Evolutionary conservation across 2,797 vertebrate genomes (phyloP).

Genomic region (Gymnocypris eckloni): DNA sequence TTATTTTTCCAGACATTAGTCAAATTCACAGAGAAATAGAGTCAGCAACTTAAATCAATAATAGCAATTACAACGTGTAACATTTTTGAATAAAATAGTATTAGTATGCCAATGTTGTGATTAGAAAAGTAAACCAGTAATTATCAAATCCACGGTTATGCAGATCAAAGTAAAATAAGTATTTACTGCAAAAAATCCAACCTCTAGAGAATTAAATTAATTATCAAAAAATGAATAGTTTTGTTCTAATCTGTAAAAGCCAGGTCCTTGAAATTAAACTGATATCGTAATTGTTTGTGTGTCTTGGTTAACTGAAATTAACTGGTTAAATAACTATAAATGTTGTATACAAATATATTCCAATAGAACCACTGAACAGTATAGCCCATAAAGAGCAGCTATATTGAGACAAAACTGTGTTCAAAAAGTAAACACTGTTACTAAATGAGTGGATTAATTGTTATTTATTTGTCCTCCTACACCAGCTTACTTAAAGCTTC

Average conservation of each 20-base stretch:
- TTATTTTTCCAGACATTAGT: background rate
- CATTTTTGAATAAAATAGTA: background rate
- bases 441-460: conserved; percentile 5
- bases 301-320: background rate
- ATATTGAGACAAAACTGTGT: background rate
- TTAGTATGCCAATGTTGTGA: background rate
- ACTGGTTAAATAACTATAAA: background rate
- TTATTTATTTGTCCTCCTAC: background rate
- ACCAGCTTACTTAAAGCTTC: background rate
- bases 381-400: background rate
- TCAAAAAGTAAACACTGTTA: conserved; percentile 11
- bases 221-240: no score
- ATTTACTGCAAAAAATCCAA: background rate
- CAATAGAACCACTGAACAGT: background rate
- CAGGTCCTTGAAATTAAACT: background rate
- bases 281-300: background rate
- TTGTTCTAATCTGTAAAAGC: background rate
- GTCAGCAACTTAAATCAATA: background rate
- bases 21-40: background rate
- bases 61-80: background rate
- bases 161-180: background rate
- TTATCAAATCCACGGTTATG: background rate
- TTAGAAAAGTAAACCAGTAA: background rate
- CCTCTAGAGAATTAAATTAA: background rate
- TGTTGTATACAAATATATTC: background rate